Percentiles rank a stretch among this genome's conserved stretches.
phyloP scores from a whole-genome alignment of 2,888 invertebrate genomes.

The Agrotis segetum region DNA sequence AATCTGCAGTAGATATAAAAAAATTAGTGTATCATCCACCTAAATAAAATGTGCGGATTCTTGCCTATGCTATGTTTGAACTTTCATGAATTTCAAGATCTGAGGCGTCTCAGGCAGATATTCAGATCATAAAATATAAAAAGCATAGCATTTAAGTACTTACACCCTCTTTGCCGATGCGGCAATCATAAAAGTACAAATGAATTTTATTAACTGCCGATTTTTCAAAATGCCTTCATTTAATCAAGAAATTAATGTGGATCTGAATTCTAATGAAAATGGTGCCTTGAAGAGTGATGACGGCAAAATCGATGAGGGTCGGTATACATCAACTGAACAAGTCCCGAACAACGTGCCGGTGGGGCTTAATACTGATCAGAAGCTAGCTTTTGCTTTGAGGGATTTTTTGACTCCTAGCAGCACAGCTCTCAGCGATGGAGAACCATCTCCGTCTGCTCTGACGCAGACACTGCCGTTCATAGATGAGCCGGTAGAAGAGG shows the following conservation, averaged over 20 bases:
- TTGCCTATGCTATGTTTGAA: constrained; percentile 67
- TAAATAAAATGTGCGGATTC: constrained; percentile 77
- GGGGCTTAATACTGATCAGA: constrained; percentile 80
- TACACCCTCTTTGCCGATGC: constrained; percentile 31
- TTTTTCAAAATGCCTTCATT: constrained; percentile 84
- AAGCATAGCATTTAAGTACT: constrained; percentile 16
- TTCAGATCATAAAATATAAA: constrained; percentile 45
- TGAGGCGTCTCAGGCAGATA: constrained; percentile 20
- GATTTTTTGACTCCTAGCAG: constrained; percentile 81
- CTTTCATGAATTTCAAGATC: constrained; percentile 38
- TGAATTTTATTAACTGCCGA: constrained; percentile 68
- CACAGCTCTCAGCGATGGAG: constrained; percentile 69
- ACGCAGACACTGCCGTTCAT: constrained; percentile 81
- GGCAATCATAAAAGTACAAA: constrained; percentile 50
- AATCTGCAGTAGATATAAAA: constrained; percentile 75
- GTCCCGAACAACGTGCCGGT: constrained; percentile 73
- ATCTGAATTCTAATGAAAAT: constrained; percentile 83
- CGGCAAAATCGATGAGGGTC: constrained; percentile 72
- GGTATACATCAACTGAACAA: constrained; percentile 71
- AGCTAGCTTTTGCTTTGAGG: constrained; percentile 81
- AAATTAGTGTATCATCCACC: constrained; percentile 73
- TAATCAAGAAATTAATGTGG: constrained; percentile 85
- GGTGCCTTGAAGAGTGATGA: constrained; percentile 77
- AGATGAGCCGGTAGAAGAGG: constrained; percentile 80
- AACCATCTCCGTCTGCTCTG: constrained; percentile 75